Conservation (phyloP, 1,140 invertebrate species). For the Lineus longissimus region DNA sequence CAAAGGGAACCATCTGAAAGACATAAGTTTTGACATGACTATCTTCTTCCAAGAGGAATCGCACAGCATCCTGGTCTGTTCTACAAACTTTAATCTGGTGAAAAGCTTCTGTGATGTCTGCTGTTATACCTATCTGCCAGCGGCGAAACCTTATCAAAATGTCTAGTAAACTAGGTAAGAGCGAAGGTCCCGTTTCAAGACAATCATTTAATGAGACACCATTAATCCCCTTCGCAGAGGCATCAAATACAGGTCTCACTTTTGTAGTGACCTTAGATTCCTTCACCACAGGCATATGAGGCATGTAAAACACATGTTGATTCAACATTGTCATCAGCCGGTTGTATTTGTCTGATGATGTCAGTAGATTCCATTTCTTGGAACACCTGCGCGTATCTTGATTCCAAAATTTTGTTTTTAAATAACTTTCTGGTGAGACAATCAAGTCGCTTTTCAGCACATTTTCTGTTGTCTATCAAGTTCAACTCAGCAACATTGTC, state of each 20-base stretch:
- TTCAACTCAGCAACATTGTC: not conserved
- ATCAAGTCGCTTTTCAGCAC: not conserved
- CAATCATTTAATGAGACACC: constrained; percentile 44
- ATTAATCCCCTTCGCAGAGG: constrained; percentile 27
- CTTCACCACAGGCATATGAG: constrained; percentile 50
- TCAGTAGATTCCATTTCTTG: not conserved
- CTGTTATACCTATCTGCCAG: constrained; percentile 6
- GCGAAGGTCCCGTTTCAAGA: constrained; percentile 24
- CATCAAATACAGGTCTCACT: constrained; percentile 48
- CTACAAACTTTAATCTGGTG: constrained; percentile 3
- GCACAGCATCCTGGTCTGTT: not conserved
- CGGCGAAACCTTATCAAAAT: constrained; percentile 10
- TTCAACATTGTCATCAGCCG: not conserved
- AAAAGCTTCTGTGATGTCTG: constrained; percentile 14
- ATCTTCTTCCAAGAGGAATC: constrained; percentile 12
- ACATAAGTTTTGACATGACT: not conserved
- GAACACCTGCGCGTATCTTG: not conserved
- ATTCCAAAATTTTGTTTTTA: not conserved
- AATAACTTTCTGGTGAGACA: not conserved
- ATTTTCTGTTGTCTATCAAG: not conserved
- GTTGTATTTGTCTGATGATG: not conserved
- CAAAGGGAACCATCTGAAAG: constrained; percentile 12
- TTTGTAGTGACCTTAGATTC: constrained; percentile 36
- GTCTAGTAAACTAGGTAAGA: constrained; percentile 5
- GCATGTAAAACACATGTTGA: constrained; percentile 41